Base-by-base conservation (phyloP, 2,797 vertebrate genomes). In the Danio albolineatus region DNA sequence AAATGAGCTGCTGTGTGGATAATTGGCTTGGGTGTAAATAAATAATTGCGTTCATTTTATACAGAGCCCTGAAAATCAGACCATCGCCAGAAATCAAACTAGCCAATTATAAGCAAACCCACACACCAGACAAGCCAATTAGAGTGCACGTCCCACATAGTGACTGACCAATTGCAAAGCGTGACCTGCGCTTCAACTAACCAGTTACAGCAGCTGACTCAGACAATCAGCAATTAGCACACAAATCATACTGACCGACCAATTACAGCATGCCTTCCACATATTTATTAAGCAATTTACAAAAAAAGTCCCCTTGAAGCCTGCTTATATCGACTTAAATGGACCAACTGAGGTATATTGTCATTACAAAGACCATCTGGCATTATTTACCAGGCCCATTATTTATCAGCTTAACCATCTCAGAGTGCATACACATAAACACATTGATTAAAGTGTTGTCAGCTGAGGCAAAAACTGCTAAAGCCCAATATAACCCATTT, bases 241-340 rank as follows among this genome's bases (percentile, higher is more conserved):
- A 79, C 65, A 64, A 49, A 38, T 80, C 65, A 76, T 73, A 78
- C 28, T 78, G 64, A 44, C 59, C 41, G 17, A 41, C 77, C 84
- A 81, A 74, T 81, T 78, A 67, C 57, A 75, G 57, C 78, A 74
- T 12, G 59, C 59, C 21, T 75, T 43, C 78, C 59, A 61, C 75
- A 76, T 61, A 69, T 64, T 66, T 54, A 64, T 56, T 78, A 19
- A 73, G 74, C 81, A 75, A 81, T 85, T 83, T 80, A 72, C 46
- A 66, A 66, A 19, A n/a, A 74, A 48, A 17, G 17, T 75, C 17
- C 53, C 54, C 14, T 69, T 69, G 54, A 76, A 67, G 16, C 62
- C 16, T 78, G 12, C 43, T 67, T 62, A 7, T 70, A 61, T 71
- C 6, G 17, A 71, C 57, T 53, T 51, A 60, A 71, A 70, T 59